phyloP scores from a whole-genome alignment of 2,888 invertebrate species.

The Atethmia centrago region DNA sequence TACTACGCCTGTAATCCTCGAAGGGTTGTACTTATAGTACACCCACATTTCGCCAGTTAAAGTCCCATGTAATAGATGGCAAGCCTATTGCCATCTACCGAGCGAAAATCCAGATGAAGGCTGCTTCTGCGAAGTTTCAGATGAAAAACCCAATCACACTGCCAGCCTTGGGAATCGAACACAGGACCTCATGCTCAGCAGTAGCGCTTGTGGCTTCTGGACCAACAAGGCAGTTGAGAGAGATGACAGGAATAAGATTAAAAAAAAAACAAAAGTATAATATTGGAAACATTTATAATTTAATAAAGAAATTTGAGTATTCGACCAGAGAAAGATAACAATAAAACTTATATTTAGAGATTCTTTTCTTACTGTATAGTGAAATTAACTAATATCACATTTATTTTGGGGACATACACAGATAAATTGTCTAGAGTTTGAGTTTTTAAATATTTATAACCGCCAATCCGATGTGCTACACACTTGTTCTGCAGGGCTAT shows the following conservation, averaged over 20 bases:
- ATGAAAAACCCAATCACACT: not conserved
- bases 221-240: not conserved
- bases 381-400: constrained; percentile 75
- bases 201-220: not conserved
- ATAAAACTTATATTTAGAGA: constrained; percentile 53
- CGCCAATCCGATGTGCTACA: no score
- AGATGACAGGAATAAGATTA: not conserved
- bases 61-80: not conserved
- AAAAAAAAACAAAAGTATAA: constrained; percentile 3
- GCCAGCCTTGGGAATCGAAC: not conserved
- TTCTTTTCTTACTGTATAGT: constrained; percentile 59
- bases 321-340: constrained; percentile 52
- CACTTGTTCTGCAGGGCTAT: no score
- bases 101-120: not conserved
- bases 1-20: not conserved
- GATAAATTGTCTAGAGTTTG: constrained; percentile 30
- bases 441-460: no score
- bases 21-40: no score
- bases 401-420: constrained; percentile 71
- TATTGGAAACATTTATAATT: constrained; percentile 63
- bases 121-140: not conserved
- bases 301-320: constrained; percentile 69
- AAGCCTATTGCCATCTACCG: not conserved
- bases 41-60: not conserved
- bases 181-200: not conserved